These are phyloP conservation scores for Itoplectis maculator DNA, from an alignment of 2,888 invertebrate genomes.

Conservation along the genomic window DNA sequence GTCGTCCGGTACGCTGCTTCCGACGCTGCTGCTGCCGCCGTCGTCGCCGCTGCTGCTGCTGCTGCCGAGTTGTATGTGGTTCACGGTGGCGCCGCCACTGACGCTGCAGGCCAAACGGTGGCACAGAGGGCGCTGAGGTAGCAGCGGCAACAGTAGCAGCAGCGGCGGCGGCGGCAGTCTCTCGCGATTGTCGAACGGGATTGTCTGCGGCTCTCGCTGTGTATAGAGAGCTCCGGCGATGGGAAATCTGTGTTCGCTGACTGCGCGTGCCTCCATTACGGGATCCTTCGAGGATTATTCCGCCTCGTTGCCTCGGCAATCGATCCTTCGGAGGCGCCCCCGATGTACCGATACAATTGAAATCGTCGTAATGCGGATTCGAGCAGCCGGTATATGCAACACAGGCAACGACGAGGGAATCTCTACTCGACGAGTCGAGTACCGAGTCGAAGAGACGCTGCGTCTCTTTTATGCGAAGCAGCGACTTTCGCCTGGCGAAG, in stretches of 20 bases:
- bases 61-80: neutral
- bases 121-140: slow-evolving; percentile 24
- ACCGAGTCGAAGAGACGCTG: too few relatives aligned
- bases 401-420: too few relatives aligned
- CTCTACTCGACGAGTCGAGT: neutral
- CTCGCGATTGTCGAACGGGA: slow-evolving; percentile 33
- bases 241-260: slow-evolving; percentile 77
- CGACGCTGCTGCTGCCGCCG: too few relatives aligned
- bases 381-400: too few relatives aligned
- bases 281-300: slow-evolving; percentile 77
- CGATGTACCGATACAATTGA: slow-evolving; percentile 25
- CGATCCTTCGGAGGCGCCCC: slow-evolving; percentile 59
- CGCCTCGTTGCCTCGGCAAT: slow-evolving; percentile 73
- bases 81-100: slow-evolving; percentile 1
- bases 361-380: neutral
- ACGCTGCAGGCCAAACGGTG: slow-evolving; percentile 31
- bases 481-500: too few relatives aligned
- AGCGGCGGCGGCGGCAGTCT: too few relatives aligned
- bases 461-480: too few relatives aligned
- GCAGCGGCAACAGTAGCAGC: too few relatives aligned
- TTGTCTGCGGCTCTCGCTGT: neutral
- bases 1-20: neutral
- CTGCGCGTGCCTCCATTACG: slow-evolving; percentile 70
- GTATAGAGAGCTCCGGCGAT: slow-evolving; percentile 64
- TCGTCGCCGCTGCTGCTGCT: neutral